A percentile compares a stretch with the other conserved stretches of the same genome.
These are phyloP conservation scores for Cactoblastis cactorum DNA, from an alignment of 2,888 invertebrate genomes.

Conservation along the genomic window DNA sequence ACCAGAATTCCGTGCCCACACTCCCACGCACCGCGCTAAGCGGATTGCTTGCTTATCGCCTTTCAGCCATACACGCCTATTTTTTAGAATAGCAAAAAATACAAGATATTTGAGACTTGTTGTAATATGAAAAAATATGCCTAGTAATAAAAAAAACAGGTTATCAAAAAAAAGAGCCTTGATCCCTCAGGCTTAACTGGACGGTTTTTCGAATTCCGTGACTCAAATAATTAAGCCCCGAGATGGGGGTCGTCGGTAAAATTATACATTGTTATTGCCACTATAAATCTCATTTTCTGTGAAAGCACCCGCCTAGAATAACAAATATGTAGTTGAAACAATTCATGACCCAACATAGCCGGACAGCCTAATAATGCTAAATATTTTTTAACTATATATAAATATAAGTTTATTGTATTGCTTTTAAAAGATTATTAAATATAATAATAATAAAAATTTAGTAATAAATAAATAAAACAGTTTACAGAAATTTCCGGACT, in stretches of 20 bases:
- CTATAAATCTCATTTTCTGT: constrained; percentile 72
- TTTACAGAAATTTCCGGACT: too few relatives aligned
- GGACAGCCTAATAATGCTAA: neutral
- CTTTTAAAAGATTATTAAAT: too few relatives aligned
- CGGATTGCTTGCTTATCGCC: constrained; percentile 74
- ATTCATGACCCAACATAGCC: constrained; percentile 36
- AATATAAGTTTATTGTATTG: too few relatives aligned
- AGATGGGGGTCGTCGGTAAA: constrained; percentile 63
- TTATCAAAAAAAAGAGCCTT: constrained; percentile 58
- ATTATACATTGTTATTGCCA: constrained; percentile 74
- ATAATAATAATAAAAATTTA: too few relatives aligned
- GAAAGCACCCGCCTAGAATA: constrained; percentile 61
- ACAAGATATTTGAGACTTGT: too few relatives aligned
- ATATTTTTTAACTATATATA: neutral
- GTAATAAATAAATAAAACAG: too few relatives aligned
- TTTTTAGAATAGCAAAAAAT: constrained; percentile 62
- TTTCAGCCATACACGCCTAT: constrained; percentile 62
- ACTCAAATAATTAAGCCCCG: constrained; percentile 75
- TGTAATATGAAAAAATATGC: neutral
- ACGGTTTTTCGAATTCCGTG: constrained; percentile 73
- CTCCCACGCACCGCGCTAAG: constrained; percentile 62
- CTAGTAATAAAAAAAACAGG: constrained; percentile 52
- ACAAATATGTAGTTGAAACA: constrained; percentile 45
- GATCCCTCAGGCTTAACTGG: constrained; percentile 67
- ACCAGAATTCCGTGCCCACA: constrained; percentile 57